phyloP scores from a whole-genome alignment of 2,888 invertebrate genomes.

The Apocheima hispidaria region DNA sequence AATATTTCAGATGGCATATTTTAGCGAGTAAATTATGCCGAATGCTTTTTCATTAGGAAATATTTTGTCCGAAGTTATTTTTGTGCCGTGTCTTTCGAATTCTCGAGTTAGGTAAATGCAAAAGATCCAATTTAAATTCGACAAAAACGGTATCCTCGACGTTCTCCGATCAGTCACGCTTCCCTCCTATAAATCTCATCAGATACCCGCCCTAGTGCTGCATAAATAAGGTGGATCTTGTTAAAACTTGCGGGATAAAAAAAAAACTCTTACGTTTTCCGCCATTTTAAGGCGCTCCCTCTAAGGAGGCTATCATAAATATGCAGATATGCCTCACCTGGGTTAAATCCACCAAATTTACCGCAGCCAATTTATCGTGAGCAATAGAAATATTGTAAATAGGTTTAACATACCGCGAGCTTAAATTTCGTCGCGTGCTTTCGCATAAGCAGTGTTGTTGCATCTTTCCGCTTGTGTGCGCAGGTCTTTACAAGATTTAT shows the following conservation, averaged over 20 bases:
- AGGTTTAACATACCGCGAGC: slow-evolving; percentile 69
- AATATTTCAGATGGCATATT: slow-evolving; percentile 19
- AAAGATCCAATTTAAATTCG: slow-evolving; percentile 36
- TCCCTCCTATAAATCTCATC: slow-evolving; percentile 75
- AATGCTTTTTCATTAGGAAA: slow-evolving; percentile 27
- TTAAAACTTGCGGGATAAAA: slow-evolving; percentile 81
- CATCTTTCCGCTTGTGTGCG: slow-evolving; percentile 68
- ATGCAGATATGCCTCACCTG: slow-evolving; percentile 86
- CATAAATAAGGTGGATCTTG: slow-evolving; percentile 84
- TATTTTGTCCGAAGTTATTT: slow-evolving; percentile 24
- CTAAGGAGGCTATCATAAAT: slow-evolving; percentile 82
- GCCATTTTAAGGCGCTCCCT: slow-evolving; percentile 80
- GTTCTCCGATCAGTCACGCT: slow-evolving; percentile 81
- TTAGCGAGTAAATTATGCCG: slow-evolving; percentile 15
- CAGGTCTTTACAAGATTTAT: slow-evolving; percentile 71
- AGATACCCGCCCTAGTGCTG: slow-evolving; percentile 75
- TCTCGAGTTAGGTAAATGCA: slow-evolving; percentile 32
- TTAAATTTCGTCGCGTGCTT: slow-evolving; percentile 78
- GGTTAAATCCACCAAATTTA: slow-evolving; percentile 80
- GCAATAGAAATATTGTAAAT: slow-evolving; percentile 83
- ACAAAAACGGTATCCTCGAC: slow-evolving; percentile 40
- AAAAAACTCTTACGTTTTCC: slow-evolving; percentile 76
- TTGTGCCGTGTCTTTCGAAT: slow-evolving; percentile 15
- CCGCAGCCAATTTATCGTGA: slow-evolving; percentile 78
- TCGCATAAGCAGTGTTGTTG: slow-evolving; percentile 73